Evolutionary conservation across 2,113 vertebrate genomes (phyloP).

Genomic region (Melanotaenia duboulayi): DNA sequence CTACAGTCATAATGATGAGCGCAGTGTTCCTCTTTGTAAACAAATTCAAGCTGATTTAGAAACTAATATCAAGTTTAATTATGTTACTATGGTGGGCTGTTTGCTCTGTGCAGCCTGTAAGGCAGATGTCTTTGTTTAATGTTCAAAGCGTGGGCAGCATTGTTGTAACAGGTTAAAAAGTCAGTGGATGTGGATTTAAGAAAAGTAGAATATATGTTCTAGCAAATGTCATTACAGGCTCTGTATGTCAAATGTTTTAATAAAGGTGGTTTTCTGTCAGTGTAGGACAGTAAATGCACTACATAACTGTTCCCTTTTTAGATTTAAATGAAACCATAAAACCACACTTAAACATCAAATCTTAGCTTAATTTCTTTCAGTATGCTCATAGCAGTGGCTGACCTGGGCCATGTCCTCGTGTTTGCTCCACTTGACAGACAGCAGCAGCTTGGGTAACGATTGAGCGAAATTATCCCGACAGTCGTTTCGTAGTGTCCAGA

Average conservation of each 20-base stretch:
- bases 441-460: slow-evolving; percentile 94
- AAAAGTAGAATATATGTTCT: neutral
- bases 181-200: neutral
- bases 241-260: neutral
- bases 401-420: slow-evolving; percentile 99
- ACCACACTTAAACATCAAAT: too few species aligned
- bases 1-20: too few species aligned
- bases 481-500: slow-evolving; percentile 96
- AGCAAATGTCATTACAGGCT: neutral
- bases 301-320: neutral
- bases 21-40: too few species aligned
- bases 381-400: slow-evolving; percentile 19
- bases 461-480: slow-evolving; percentile 95
- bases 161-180: too few species aligned
- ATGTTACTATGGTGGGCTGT: neutral
- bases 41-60: neutral
- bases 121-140: neutral
- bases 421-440: slow-evolving; percentile 99
- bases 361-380: too few species aligned
- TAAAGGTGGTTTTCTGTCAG: neutral
- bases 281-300: neutral
- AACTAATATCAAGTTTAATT: neutral
- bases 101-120: neutral
- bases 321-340: neutral
- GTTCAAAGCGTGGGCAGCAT: neutral